phyloP scores from a whole-genome alignment of 2,113 vertebrate species.

The Gavia stellata region DNA sequence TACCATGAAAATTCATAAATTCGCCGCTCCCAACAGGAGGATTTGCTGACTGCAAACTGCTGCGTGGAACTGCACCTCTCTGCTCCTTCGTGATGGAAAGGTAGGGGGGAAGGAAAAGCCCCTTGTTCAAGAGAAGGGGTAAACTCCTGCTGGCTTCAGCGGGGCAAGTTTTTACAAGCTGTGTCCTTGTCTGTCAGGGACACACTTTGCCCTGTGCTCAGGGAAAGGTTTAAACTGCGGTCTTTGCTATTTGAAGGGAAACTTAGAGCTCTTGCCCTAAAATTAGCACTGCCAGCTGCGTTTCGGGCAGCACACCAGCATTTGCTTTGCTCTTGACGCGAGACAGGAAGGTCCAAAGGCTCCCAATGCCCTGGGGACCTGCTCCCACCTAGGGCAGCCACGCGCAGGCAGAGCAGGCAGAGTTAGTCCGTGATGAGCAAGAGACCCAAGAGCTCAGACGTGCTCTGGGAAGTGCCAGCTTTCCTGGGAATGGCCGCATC shows the following conservation, averaged over 20 bases:
- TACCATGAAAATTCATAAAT: slow-evolving; percentile 54
- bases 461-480: not conserved
- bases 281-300: not conserved
- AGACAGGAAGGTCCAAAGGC: not conserved
- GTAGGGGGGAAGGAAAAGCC: not conserved
- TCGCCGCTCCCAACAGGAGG: not conserved
- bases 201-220: accelerated
- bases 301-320: not conserved
- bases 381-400: not conserved
- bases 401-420: not conserved
- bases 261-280: not conserved
- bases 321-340: not conserved
- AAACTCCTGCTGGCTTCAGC: not conserved
- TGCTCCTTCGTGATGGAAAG: not conserved
- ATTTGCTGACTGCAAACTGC: not conserved
- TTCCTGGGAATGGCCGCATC: not conserved
- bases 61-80: not conserved
- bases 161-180: not conserved
- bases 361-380: accelerated
- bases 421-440: not conserved
- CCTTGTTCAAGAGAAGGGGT: not conserved
- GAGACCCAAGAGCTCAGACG: not conserved
- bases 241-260: not conserved
- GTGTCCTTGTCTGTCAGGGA: not conserved
- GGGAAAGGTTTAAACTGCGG: not conserved